phyloP scores from a whole-genome alignment of 2,113 vertebrate species.

The Grallaria varia region DNA sequence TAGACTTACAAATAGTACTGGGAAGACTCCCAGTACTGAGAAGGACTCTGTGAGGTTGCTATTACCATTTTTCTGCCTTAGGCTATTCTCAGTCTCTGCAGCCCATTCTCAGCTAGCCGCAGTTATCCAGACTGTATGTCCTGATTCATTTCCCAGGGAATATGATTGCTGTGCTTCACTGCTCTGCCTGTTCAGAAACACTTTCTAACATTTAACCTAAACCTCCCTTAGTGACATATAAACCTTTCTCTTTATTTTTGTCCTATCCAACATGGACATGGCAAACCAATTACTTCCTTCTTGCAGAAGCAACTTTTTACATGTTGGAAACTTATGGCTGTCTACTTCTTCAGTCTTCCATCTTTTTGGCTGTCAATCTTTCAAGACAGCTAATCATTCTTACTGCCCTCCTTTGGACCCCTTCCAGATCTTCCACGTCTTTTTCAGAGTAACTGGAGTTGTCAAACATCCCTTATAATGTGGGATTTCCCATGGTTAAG shows the following conservation, averaged over 20 bases:
- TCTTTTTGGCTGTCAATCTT: not conserved
- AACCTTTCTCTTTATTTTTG: not conserved
- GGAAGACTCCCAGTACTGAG: not conserved
- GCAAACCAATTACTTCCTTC: not conserved
- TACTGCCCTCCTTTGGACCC: not conserved
- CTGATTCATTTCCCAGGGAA: not conserved
- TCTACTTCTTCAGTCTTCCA: not conserved
- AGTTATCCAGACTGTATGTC: accelerated
- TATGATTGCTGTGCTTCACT: not conserved
- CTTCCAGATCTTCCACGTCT: not conserved
- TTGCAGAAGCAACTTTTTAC: not conserved
- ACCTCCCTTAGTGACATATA: not conserved
- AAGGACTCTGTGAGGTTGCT: not conserved
- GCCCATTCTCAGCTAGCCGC: not conserved
- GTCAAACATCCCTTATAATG: not conserved
- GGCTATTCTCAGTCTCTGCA: not conserved
- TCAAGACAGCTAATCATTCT: not conserved
- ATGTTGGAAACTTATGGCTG: not conserved
- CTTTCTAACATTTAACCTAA: not conserved
- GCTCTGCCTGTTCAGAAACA: not conserved
- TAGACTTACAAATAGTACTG: not conserved
- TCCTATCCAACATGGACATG: not conserved
- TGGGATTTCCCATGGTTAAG: not conserved
- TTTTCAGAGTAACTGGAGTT: not conserved
- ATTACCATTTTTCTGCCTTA: not conserved